phyloP scores from a whole-genome alignment of 2,113 vertebrate genomes.

The Falco punctatus region DNA sequence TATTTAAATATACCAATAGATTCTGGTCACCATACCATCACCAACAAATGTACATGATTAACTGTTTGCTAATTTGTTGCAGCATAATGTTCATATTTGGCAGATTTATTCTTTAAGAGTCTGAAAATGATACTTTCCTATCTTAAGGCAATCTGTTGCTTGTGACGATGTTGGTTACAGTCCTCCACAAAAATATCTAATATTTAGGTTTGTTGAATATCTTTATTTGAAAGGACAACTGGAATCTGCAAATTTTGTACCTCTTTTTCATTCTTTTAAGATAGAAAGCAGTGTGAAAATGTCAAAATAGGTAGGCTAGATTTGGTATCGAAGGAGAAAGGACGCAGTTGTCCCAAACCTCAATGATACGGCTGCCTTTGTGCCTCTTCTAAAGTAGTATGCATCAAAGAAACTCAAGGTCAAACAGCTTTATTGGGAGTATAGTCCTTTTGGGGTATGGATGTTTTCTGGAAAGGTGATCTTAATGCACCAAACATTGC shows the following conservation, averaged over 20 bases:
- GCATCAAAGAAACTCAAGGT: neutral
- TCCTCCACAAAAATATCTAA: neutral
- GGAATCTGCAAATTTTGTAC: neutral
- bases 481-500: neutral
- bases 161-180: neutral
- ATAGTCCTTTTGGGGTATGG: neutral
- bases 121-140: neutral
- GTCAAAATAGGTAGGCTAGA: neutral
- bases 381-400: neutral
- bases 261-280: neutral
- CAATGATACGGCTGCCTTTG: neutral
- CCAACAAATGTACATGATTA: neutral
- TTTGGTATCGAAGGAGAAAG: neutral
- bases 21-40: neutral
- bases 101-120: neutral
- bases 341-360: neutral
- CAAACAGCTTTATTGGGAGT: neutral
- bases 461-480: neutral
- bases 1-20: slow-evolving; percentile 34
- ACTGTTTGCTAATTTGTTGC: neutral
- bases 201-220: neutral
- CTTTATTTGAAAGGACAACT: neutral
- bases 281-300: neutral
- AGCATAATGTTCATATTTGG: neutral
- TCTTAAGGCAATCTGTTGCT: neutral